Evolutionary conservation across 2,113 vertebrate species (phyloP).

Genomic region (Macaca nemestrina): DNA sequence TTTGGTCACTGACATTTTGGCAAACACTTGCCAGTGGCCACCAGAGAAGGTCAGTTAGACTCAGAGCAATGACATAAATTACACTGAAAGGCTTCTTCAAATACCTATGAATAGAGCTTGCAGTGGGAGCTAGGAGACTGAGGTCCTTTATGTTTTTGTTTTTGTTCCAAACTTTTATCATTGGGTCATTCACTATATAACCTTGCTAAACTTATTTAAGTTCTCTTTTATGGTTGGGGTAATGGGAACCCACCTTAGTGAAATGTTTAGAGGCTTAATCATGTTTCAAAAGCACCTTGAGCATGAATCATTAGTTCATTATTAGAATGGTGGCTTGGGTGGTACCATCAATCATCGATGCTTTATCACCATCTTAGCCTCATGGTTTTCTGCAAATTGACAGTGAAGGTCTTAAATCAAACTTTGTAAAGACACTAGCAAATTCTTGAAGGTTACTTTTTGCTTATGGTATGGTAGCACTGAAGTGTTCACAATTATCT

Average conservation of each 20-base stretch:
- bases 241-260: conserved; percentile 5
- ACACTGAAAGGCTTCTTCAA: background rate
- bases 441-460: conserved; percentile 52
- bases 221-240: conserved; percentile 25
- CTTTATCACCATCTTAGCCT: conserved; percentile 33
- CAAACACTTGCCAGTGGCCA: conserved; percentile 68
- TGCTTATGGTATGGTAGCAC: background rate
- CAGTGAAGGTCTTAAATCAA: conserved; percentile 49
- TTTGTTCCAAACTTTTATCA: background rate
- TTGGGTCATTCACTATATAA: background rate
- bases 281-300: conserved; percentile 73
- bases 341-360: background rate
- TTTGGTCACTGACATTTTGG: conserved; percentile 74
- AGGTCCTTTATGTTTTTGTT: background rate
- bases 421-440: background rate
- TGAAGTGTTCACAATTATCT: background rate
- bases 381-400: conserved; percentile 40
- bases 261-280: conserved; percentile 63
- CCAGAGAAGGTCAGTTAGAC: conserved; percentile 68
- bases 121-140: background rate
- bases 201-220: conserved; percentile 49
- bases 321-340: conserved; percentile 38
- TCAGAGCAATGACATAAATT: conserved; percentile 48
- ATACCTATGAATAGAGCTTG: background rate
- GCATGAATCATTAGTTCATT: conserved; percentile 62